These are phyloP conservation scores for Cheirogaleus medius DNA, from an alignment of 2,113 vertebrate genomes.

Conservation along the genomic window DNA sequence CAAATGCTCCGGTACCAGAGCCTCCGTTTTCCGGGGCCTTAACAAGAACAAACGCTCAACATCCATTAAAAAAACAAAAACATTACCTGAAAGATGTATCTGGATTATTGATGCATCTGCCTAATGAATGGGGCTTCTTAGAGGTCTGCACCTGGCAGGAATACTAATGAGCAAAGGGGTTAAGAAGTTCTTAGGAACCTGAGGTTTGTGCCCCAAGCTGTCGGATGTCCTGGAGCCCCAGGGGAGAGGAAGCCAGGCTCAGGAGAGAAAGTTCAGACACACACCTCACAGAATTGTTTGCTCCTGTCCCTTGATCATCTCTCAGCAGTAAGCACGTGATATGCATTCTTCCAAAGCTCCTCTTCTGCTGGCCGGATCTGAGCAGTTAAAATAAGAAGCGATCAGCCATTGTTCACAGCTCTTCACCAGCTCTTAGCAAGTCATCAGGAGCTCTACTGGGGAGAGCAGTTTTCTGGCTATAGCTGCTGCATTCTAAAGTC, in stretches of 20 bases:
- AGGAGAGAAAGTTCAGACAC: background rate
- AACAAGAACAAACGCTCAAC: constrained; percentile 68
- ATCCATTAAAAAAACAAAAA: background rate
- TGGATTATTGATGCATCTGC: background rate
- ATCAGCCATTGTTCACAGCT: background rate
- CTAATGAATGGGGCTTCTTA: background rate
- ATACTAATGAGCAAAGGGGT: background rate
- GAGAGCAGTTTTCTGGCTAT: background rate
- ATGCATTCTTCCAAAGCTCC: no score
- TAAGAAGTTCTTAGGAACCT: background rate
- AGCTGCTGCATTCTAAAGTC: background rate
- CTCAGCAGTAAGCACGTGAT: background rate
- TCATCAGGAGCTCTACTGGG: background rate
- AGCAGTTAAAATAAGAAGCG: background rate
- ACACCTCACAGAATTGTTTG: fast-evolving
- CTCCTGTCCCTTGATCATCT: fast-evolving
- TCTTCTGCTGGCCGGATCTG: background rate
- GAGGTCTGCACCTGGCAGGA: background rate
- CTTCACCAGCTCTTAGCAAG: background rate
- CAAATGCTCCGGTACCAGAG: background rate
- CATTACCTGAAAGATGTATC: background rate
- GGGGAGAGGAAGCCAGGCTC: background rate
- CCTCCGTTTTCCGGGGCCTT: constrained; percentile 47
- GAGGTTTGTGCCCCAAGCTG: no score
- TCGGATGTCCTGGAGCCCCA: background rate